Conservation (phyloP, 2,888 invertebrate genomes). For the Pammene fasciana region DNA sequence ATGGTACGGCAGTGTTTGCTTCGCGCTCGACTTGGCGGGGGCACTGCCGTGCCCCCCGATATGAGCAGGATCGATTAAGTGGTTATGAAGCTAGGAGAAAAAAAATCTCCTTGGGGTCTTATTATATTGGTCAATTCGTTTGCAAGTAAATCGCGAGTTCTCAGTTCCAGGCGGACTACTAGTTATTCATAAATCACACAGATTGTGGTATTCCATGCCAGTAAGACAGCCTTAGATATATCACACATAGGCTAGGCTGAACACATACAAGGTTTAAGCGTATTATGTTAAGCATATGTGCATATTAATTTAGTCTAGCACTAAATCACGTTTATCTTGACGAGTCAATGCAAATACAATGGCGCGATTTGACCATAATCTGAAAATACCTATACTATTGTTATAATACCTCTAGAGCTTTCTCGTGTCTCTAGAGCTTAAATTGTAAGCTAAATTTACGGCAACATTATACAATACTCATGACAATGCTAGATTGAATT, state of each 20-base stretch:
- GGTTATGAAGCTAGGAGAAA: no score
- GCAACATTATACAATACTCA: not conserved
- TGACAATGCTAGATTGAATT: no score
- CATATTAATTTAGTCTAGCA: constrained; percentile 27
- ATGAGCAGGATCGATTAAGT: no score
- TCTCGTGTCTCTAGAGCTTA: not conserved
- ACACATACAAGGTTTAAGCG: constrained; percentile 31
- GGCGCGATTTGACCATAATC: constrained; percentile 12
- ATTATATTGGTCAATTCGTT: no score
- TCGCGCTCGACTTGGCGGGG: no score
- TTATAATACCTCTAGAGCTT: not conserved
- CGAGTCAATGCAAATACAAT: constrained; percentile 30
- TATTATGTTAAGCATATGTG: constrained; percentile 37
- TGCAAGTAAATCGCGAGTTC: no score
- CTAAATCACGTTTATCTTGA: constrained; percentile 30
- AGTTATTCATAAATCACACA: no score
- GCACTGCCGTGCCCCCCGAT: no score
- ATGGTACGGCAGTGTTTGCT: no score
- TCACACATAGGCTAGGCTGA: constrained; percentile 1
- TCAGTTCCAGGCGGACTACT: no score
- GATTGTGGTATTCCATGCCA: not conserved
- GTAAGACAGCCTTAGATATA: constrained; percentile 10
- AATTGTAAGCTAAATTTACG: not conserved
- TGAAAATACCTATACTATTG: constrained; percentile 23
- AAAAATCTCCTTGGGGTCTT: no score